phyloP scores from a whole-genome alignment of 1,140 invertebrate species.

The Calephelis nemesis region DNA sequence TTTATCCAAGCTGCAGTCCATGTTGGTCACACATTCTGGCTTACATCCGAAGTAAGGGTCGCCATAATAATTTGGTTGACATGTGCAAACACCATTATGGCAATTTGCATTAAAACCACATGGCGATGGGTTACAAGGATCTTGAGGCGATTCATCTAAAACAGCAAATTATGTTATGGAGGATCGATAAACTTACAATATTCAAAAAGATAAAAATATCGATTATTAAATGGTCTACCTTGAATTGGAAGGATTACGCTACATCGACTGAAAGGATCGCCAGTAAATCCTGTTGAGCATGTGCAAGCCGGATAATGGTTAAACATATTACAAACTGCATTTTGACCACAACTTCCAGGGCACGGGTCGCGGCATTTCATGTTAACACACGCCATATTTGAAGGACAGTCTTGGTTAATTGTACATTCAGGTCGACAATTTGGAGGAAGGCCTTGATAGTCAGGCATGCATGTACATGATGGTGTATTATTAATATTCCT shows the following conservation, averaged over 20 bases:
- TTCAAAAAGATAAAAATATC: not conserved
- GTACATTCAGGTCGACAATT: slow-evolving; percentile 84
- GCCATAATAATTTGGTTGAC: slow-evolving; percentile 83
- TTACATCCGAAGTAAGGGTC: slow-evolving; percentile 85
- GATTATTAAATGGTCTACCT: slow-evolving; percentile 72
- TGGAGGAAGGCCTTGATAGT: slow-evolving; percentile 83
- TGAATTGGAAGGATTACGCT: slow-evolving; percentile 58
- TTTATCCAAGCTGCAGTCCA: slow-evolving; percentile 83
- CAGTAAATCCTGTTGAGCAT: slow-evolving; percentile 82
- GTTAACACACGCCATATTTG: slow-evolving; percentile 82
- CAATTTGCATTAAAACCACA: slow-evolving; percentile 86
- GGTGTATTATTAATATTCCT: slow-evolving; percentile 79
- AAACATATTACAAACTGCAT: slow-evolving; percentile 82
- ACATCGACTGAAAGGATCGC: slow-evolving; percentile 83
- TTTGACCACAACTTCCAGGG: slow-evolving; percentile 82
- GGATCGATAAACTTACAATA: not conserved
- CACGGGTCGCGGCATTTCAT: slow-evolving; percentile 85
- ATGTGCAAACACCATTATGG: slow-evolving; percentile 82
- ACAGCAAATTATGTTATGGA: slow-evolving; percentile 22
- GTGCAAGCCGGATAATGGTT: slow-evolving; percentile 83
- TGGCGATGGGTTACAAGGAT: slow-evolving; percentile 84
- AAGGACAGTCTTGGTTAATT: slow-evolving; percentile 83
- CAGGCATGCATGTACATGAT: slow-evolving; percentile 81
- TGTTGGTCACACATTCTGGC: slow-evolving; percentile 85
- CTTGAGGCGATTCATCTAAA: slow-evolving; percentile 71